Evolutionary conservation across 2,113 vertebrate genomes (phyloP).

Genomic region (Dasyornis broadbenti): DNA sequence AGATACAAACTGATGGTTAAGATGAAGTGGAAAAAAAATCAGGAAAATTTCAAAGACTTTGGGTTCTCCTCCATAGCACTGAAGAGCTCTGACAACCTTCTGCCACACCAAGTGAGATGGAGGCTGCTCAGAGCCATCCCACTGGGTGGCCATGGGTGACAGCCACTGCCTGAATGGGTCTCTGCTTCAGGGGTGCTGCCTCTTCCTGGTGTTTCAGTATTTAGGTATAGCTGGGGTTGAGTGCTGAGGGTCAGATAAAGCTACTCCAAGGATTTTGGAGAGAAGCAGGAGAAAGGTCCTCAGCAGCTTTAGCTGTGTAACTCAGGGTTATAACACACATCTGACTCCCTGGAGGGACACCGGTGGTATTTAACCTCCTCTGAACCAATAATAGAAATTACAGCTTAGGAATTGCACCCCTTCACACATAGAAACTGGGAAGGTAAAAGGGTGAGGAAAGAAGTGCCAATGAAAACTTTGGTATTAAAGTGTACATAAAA

Average conservation of each 20-base stretch:
- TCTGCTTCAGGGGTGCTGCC: neutral
- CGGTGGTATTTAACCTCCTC: neutral
- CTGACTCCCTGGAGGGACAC: neutral
- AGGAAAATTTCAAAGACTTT: neutral
- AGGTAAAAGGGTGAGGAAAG: neutral
- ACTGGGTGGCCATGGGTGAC: accelerated
- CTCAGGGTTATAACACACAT: neutral
- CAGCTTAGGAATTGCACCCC: neutral
- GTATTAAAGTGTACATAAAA: neutral
- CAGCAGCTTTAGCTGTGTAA: neutral
- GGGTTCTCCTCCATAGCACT: neutral
- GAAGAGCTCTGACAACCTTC: neutral
- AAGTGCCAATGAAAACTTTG: neutral
- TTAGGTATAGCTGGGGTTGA: neutral
- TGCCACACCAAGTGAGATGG: neutral
- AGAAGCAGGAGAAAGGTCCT: neutral
- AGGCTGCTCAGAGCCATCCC: neutral
- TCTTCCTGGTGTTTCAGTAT: neutral
- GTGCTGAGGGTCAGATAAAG: neutral
- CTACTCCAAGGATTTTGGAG: neutral
- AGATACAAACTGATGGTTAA: neutral
- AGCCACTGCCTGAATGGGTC: neutral
- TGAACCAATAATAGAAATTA: neutral
- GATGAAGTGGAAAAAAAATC: neutral
- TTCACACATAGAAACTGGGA: neutral